Evolutionary conservation across 2,888 invertebrate species (phyloP).

Genomic region (Leucozona laternaria): DNA sequence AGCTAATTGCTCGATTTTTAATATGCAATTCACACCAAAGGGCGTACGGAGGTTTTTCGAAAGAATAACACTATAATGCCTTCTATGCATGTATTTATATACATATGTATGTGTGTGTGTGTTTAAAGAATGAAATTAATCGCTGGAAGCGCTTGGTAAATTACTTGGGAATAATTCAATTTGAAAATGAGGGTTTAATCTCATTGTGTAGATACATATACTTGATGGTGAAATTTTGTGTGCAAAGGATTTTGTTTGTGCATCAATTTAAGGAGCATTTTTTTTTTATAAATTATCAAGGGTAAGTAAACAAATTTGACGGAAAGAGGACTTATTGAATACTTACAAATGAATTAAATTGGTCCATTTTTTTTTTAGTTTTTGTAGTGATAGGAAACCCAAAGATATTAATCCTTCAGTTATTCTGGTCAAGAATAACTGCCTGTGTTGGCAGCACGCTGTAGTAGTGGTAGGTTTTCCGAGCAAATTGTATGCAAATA

Average conservation of each 20-base stretch:
- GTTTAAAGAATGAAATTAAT: slow-evolving; percentile 61
- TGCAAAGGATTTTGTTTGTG: background rate
- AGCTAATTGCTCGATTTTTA: slow-evolving; percentile 66
- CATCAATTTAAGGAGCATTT: background rate
- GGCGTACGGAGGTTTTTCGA: background rate
- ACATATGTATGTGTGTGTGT: background rate
- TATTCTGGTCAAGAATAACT: too few species aligned
- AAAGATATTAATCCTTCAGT: too few species aligned
- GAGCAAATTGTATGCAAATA: too few species aligned
- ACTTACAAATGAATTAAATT: too few species aligned
- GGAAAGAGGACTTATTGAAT: too few species aligned
- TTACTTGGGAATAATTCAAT: slow-evolving; percentile 64
- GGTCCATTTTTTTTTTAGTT: too few species aligned
- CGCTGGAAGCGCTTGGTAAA: slow-evolving; percentile 57
- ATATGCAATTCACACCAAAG: slow-evolving; percentile 30
- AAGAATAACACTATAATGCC: background rate
- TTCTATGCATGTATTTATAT: background rate
- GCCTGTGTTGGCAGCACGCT: too few species aligned
- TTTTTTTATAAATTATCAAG: background rate
- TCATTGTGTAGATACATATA: slow-evolving; percentile 28
- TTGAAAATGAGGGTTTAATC: slow-evolving; percentile 54
- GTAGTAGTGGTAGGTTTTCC: too few species aligned
- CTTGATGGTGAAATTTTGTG: background rate
- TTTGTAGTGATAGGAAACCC: too few species aligned
- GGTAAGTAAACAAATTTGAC: background rate